phyloP scores from a whole-genome alignment of 2,797 vertebrate genomes.

The Malacoraja senta region DNA sequence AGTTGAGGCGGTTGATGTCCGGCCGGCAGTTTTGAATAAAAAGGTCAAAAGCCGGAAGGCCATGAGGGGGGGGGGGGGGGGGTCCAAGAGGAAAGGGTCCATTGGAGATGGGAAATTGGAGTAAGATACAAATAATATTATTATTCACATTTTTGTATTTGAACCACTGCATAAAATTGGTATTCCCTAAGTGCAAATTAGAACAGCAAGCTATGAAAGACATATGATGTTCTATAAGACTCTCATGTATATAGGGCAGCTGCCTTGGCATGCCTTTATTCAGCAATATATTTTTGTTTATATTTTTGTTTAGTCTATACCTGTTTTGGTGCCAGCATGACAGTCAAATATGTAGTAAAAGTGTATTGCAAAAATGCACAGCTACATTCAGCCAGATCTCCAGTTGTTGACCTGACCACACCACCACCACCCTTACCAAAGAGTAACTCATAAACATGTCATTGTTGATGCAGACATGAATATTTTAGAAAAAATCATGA shows the following conservation, averaged over 20 bases:
- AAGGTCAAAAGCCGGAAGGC: too few species aligned
- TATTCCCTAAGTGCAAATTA: not conserved
- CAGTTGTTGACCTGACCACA: not conserved
- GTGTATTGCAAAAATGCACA: not conserved
- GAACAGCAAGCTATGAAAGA: slow-evolving; percentile 14
- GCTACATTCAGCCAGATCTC: not conserved
- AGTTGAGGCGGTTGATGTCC: too few species aligned
- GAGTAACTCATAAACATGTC: not conserved
- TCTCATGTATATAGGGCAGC: slow-evolving; percentile 28
- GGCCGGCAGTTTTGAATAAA: too few species aligned
- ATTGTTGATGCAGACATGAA: not conserved
- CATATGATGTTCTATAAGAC: slow-evolving; percentile 1
- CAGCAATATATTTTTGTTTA: not conserved
- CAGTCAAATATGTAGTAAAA: not conserved
- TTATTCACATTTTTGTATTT: slow-evolving; percentile 14
- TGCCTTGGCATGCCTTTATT: not conserved
- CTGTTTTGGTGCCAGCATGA: not conserved
- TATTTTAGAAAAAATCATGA: too few species aligned
- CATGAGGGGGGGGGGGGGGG: too few species aligned
- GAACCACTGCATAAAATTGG: slow-evolving; percentile 18
- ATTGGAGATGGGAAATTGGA: too few species aligned
- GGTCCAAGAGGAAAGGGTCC: too few species aligned
- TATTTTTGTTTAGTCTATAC: not conserved
- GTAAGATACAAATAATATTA: not conserved
- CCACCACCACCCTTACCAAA: not conserved